phyloP scores from a whole-genome alignment of 2,888 invertebrate genomes.

The Melinaea marsaeus region DNA sequence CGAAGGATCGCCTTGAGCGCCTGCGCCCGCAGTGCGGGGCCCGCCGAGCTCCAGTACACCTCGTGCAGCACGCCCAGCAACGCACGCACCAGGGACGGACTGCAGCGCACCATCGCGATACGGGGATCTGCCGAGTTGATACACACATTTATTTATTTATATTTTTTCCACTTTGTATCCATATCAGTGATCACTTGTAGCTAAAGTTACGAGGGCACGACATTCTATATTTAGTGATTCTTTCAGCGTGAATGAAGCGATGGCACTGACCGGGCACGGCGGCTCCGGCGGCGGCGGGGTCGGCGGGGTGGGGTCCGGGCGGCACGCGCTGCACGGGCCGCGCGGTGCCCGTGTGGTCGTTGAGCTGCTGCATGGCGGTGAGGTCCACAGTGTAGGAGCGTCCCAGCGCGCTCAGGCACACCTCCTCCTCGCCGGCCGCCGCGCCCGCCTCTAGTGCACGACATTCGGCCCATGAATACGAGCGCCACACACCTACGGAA shows the following conservation, averaged over 20 bases:
- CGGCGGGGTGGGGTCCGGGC: conserved; percentile 53
- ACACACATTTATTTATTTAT: too few species aligned
- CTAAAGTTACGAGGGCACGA: too few species aligned
- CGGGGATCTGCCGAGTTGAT: conserved; percentile 53
- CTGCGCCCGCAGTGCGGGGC: conserved; percentile 97
- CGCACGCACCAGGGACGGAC: conserved; percentile 81
- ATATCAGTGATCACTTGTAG: too few species aligned
- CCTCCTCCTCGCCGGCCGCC: conserved; percentile 96
- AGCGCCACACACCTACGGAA: conserved; percentile 86
- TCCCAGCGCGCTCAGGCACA: conserved; percentile 93
- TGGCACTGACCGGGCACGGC: conserved; percentile 37
- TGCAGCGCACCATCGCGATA: conserved; percentile 67
- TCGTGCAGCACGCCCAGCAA: conserved; percentile 97
- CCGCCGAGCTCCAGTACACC: conserved; percentile 98
- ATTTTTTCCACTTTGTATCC: too few species aligned
- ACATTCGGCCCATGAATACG: conserved; percentile 95
- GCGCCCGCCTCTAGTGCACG: conserved; percentile 97
- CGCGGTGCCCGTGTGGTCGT: conserved; percentile 97
- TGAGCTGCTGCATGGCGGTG: conserved; percentile 98
- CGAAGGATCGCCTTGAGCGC: conserved; percentile 96
- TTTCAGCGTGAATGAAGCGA: too few species aligned
- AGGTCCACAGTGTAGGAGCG: conserved; percentile 98
- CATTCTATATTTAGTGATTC: too few species aligned
- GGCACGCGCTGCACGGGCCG: conserved; percentile 92
- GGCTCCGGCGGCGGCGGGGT: conserved; percentile 35